Evolutionary conservation across 2,113 vertebrate genomes (phyloP).

Genomic region (pig (Sus scrofa)): T2T-Sscrofa CM000830.6:19213501-19214000

Average conservation of each 20-base stretch:
- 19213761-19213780: conserved; percentile 11
- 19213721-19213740: neutral
- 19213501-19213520: conserved; percentile 68
- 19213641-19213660: neutral
- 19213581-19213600: neutral
- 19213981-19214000: too few species aligned
- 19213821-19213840: too few species aligned
- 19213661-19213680: neutral
- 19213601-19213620: neutral
- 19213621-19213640: neutral
- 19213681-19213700: neutral
- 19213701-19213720: neutral
- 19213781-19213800: conserved; percentile 7
- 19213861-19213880: too few species aligned
- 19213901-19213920: too few species aligned
- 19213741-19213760: neutral
- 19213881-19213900: too few species aligned
- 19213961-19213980: too few species aligned
- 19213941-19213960: too few species aligned
- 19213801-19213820: conserved; percentile 5
- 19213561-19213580: neutral
- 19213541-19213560: conserved; percentile 48
- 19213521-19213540: conserved; percentile 46
- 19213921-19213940: too few species aligned
- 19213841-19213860: too few species aligned